phyloP scores from a whole-genome alignment of 2,113 vertebrate genomes.

The Trochalopteron elliotii region DNA sequence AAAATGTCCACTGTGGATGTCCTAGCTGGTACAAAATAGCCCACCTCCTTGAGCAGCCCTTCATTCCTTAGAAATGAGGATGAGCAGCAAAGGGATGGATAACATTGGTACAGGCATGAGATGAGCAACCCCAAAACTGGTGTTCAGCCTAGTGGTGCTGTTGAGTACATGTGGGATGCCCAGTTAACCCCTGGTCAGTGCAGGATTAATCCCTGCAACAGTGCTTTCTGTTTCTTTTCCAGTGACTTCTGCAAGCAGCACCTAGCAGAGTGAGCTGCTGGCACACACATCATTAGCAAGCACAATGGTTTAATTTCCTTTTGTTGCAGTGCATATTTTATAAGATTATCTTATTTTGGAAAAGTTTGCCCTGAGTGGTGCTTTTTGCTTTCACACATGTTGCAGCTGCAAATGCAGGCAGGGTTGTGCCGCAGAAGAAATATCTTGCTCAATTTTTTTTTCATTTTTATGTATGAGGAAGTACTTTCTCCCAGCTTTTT shows the following conservation, averaged over 20 bases:
- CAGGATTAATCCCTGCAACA: not conserved
- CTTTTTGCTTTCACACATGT: not conserved
- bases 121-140: not conserved
- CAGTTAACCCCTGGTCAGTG: not conserved
- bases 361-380: not conserved
- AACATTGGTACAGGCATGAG: not conserved
- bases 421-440: not conserved
- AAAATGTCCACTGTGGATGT: not conserved
- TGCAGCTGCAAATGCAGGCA: not conserved
- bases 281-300: not conserved
- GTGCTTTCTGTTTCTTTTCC: not conserved
- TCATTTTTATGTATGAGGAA: not conserved
- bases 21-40: not conserved
- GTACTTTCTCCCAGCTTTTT: not conserved
- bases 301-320: not conserved
- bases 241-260: not conserved
- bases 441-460: not conserved
- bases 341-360: not conserved
- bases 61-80: fast-evolving
- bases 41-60: not conserved
- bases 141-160: not conserved
- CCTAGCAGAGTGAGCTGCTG: not conserved
- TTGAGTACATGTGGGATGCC: not conserved
- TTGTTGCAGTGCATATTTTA: not conserved
- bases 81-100: not conserved